Base-by-base conservation (phyloP, 2,797 vertebrate species). In the Notolepis coatsorum region DNA sequence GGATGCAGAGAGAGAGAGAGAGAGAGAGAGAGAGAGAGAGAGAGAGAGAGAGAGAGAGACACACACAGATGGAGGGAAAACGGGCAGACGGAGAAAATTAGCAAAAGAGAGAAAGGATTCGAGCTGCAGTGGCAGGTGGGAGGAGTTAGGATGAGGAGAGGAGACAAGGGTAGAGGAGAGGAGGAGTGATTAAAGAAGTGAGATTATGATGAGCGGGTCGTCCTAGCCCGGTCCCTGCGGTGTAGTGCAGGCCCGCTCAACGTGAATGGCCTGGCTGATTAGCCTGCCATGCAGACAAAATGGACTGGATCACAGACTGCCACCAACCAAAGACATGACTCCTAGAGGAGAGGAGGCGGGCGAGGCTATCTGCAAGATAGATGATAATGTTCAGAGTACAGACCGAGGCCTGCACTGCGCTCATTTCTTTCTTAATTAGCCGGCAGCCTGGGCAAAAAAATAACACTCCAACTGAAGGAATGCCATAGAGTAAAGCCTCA, bases 341-440 rank as follows among this genome's bases (percentile, higher is more conserved):
- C 61, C 65, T 37, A 4, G 51, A 61, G 59, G 71, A 79, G 49
- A 66, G 37, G 37, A 37, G 60, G 65, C 21, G 30, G 28, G 33
- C 7, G 17, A 75, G 74, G 78, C 50, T 75, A 63, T 79, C 71
- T 77, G 72, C 39, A 63, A 75, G 63, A 82, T 52, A 71, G 59
- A 83, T 67, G 70, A 83, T 79, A 65, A 69, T 79, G 80, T 71
- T 75, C 50, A 59, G 65, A 64, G 65, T 67, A 20, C 28, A 76
- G 76, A 67, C 80, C 69, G 55, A 66, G 63, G 70, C 60, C 73
- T 25, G 24, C 60, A 68, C 65, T 42, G 13, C 28, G 27, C 50
- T 73, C 57, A 71, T 72, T 85, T 78, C 78, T 71, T 30, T 68
- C 61, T 74, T 84, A 81, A 86, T 88, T 80, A 84, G 71, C 71